Evolutionary conservation across 2,888 invertebrate species (phyloP).

Genomic region (Idaea aversata): DNA sequence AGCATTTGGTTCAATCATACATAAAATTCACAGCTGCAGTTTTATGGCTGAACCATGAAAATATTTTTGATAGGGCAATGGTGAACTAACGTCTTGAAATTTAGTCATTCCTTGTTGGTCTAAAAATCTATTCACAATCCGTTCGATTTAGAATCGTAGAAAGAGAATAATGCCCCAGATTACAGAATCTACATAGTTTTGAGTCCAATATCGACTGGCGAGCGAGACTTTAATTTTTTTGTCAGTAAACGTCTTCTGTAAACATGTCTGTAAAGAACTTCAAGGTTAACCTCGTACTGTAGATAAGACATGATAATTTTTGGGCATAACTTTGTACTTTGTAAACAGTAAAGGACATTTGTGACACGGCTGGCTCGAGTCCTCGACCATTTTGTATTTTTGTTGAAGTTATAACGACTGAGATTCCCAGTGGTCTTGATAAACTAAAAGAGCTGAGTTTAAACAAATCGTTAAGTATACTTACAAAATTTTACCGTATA

Average conservation of each 20-base stretch:
- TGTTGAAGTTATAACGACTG: too few relatives aligned
- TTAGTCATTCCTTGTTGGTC: too few relatives aligned
- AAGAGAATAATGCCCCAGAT: conserved; percentile 38
- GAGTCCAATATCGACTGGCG: conserved; percentile 19
- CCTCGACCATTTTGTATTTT: not conserved
- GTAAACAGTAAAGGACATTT: conserved; percentile 51
- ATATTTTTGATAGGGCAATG: too few relatives aligned
- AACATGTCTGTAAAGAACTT: conserved; percentile 64
- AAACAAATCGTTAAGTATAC: too few relatives aligned
- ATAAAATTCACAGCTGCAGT: too few relatives aligned
- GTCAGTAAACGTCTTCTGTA: conserved; percentile 52
- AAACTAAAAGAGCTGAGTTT: too few relatives aligned
- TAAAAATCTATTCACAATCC: too few relatives aligned
- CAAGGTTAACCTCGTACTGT: conserved; percentile 68
- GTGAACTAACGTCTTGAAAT: too few relatives aligned
- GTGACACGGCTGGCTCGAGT: conserved; percentile 29
- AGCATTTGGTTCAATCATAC: too few relatives aligned
- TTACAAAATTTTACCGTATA: too few relatives aligned
- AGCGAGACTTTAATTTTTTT: conserved; percentile 46
- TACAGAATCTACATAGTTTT: conserved; percentile 16
- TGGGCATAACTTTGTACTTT: conserved; percentile 51
- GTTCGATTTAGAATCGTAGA: not conserved
- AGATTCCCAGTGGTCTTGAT: too few relatives aligned
- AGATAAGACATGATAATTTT: conserved; percentile 74
- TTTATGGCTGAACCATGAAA: too few relatives aligned